Evolutionary conservation across 2,888 invertebrate genomes (phyloP), one percentile per base, ranked within the genome.

Genomic region (Mesorhabditis belari): DNA sequence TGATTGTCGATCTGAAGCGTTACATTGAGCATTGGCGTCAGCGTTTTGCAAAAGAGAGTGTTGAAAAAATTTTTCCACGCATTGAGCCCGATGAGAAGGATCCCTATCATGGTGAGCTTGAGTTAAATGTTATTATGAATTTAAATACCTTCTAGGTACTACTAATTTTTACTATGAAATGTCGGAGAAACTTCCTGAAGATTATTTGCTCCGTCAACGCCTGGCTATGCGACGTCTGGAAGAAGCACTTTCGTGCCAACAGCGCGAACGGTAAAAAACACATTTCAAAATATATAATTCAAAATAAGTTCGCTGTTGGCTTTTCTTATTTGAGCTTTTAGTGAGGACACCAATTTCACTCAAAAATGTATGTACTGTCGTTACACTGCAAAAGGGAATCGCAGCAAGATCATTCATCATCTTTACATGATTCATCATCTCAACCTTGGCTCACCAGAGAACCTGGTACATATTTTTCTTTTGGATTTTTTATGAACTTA

Each of bases 371-470:
- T 95, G 12, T 92, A 93, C 81, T 96, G 95, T 81, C 87, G 80
- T 86, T 81, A 81, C 65, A 77, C 80, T 9, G 83, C 83, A 54
- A 74, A 77, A 53, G 83, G 82, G 21, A 83, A 83, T 67, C 81
- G 84, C 78, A 82, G 87, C 0, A 86, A 86, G 64, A 89, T 90
- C 78, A 83, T 96, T 23, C 88, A 88, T 61, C 95, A 96, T 84
- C 85, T 96, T 67, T 88, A 88, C 61, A 86, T 87, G 63, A 89
- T 74, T 51, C 95, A 96, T 77, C 91, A 91, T 81, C 87, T 96
- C 60, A 89, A 90, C 72, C 85, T 96, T 17, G 95, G 95, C 1
- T 90, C 90, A 81, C 90, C 93, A 0, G 91, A 94, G 74, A 95
- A 95, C 82, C 85, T 95, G 89, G 83, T 35, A 35, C 12, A n/a